Base-by-base conservation (phyloP, 2,888 invertebrate species). In the Drosophila dives region DNA sequence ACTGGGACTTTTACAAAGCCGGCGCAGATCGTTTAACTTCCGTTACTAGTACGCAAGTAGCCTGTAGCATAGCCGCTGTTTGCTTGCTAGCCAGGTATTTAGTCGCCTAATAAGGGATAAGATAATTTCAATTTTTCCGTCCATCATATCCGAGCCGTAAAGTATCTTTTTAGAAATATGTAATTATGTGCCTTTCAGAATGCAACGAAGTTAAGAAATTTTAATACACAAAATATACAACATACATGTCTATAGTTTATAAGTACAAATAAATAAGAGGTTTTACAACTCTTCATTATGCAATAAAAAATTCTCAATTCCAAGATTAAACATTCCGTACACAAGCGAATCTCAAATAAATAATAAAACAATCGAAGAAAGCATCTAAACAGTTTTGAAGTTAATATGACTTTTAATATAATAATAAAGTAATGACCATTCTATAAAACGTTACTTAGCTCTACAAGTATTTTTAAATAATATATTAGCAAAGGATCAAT, bases 1-100 rank as follows among this genome's bases (percentile, higher is more conserved):
- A 94, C 68, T 96, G 95, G 93, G 94, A 94, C 67, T 93, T 92
- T 72, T 92, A 90, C 65, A 92, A 91, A 63, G 89, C 92, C 2
- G 89, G 88, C 1, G 89, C 90, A 26, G 64, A 68, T 53, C 75
- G 70, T n/a, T n/a, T 86, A 7, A 34, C 50, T 7, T 56, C 61
- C 12, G 23, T 56, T 8, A 11, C 54, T 11, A 61, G 23, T 53
- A 45, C 42, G 20, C 45, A 51, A 53, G 38, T 49, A 36, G 56
- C 51, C 33, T 49, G 32, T 36, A 45, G 40, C 10, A 62, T 74
- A 32, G 49, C 59, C n/a, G 29, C 70, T 29, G 65, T 58, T 59
- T 81, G 48, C 60, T 50, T 71, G 45, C 42, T 86, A 45, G 54
- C 42, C 58, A 78, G 59, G 34, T 64, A 50, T 53, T 65, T 81